Evolutionary conservation across 1,140 invertebrate genomes (phyloP), one percentile per base, ranked within the genome.

Genomic region (Meloidogyne chitwoodi): DNA sequence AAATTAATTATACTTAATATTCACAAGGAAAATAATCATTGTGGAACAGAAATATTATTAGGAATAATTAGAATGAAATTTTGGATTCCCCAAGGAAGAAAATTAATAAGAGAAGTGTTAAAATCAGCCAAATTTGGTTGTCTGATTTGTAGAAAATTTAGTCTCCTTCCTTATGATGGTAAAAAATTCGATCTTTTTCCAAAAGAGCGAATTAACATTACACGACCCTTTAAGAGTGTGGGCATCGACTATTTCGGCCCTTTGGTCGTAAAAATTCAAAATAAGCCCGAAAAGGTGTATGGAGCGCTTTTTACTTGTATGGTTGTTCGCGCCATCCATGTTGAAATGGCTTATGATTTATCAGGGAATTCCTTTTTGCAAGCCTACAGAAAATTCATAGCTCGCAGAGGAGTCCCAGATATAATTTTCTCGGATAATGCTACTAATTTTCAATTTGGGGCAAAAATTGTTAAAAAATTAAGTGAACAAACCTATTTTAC

Each of bases 401-500:
- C 74, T 0, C 10, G 65, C 6, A 38, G 74, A 29, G 63, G 74
- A 44, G 12, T 73, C 3, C 74, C 74, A n/a, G n/a, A 16, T 5
- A 0, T 31, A 26, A 75, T 75, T 16, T 1, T 63, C n/a, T 75
- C 74, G n/a, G 74, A 75, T 26, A 65, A 75, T 56, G 74, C 34
- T 12, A 75, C 74, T 19, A 75, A 75, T 29, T 75, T 75, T 31
- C 77, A 84, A 34, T 84, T 83, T 19, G 84, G 87, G 2, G 79
- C 82, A 19, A 75, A 78, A n/a, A n/a, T n/a, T n/a, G n/a, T n/a
- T n/a, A n/a, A n/a, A n/a, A n/a, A n/a, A n/a, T n/a, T n/a, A n/a
- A 22, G 76, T 83, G 38, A 68, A 31, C 22, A 44, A 68, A 68
- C 24, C 29, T 11, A n/a, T 24, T 10, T n/a, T 44, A 26, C n/a